Base-by-base conservation (phyloP, 1,140 invertebrate species). In the Pristionchus pacificus region DNA sequence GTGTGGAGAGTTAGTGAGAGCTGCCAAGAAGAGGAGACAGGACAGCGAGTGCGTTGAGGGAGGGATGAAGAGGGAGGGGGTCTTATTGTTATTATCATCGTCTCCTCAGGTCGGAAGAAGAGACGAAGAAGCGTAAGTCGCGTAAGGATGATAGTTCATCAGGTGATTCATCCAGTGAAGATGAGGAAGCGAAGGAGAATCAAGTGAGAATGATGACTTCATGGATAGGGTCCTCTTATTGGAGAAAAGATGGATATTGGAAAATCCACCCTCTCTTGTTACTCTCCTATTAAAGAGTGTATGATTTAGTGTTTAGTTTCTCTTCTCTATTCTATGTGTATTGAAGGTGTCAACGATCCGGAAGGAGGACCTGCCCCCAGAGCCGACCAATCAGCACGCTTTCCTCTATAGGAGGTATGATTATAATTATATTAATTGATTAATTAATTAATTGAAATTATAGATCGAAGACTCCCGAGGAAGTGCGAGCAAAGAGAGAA, bases 1-100 rank as follows among this genome's bases (percentile, higher is more conserved):
- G 57, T 77, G 77, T 65, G 77, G 77, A 10, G 72, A 78, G 60
- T 29, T 78, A 25, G 68, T 78, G 6, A 73, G 60, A 38, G 77
- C 77, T 58, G 24, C 14, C 30, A 72, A 62, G 31, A 19, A 58
- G 31, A 67, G 58, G 33, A 14, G 25, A 49, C 58, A 38, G 65
- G 73, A 72, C 10, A 33, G 31, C 28, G 73, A 77, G 55, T 38
- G 29, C 10, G 55, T 30, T 25, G 63, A 65, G n/a, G 63, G 55
- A 6, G 63, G 55, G 25, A 65, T 33, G 10, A 65, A 65, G 63
- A 65, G 6, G 10, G 15, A 65, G 28, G 19, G 15, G 13, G 63
- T 65, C 15, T n/a, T 38, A 33, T 30, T 10, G 60, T 63, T 66
- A n/a, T n/a, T n/a, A n/a, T n/a, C n/a, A n/a, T n/a, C n/a, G n/a